Conservation (phyloP, 2,888 invertebrate genomes). For the Caradrina kadenii region DNA sequence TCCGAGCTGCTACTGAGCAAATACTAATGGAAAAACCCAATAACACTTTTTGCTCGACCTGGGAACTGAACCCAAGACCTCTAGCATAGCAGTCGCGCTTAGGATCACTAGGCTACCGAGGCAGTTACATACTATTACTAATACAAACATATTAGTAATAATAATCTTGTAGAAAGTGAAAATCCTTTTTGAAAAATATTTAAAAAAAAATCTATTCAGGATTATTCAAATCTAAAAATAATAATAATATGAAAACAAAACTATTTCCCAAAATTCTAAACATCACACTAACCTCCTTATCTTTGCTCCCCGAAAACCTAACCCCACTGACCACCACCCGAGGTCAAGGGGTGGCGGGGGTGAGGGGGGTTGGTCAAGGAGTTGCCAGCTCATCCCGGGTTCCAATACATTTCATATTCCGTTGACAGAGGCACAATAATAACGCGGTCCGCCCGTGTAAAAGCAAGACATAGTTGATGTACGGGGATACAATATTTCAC, state of each 20-base stretch:
- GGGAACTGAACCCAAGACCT: too few species aligned
- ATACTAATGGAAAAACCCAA: too few species aligned
- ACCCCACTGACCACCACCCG: constrained; percentile 80
- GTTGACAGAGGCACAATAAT: constrained; percentile 91
- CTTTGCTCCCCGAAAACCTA: constrained; percentile 60
- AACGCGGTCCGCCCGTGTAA: constrained; percentile 84
- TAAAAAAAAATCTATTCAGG: too few species aligned
- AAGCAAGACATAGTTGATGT: constrained; percentile 86
- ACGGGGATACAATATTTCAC: constrained; percentile 62
- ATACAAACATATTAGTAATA: too few species aligned
- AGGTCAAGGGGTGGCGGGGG: constrained; percentile 78
- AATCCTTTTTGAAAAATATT: too few species aligned
- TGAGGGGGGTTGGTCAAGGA: constrained; percentile 80
- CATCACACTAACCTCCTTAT: constrained; percentile 71
- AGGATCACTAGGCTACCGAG: too few species aligned
- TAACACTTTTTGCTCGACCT: too few species aligned
- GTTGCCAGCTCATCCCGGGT: constrained; percentile 86
- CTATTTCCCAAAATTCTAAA: constrained; percentile 21
- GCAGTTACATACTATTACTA: too few species aligned
- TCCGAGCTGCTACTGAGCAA: too few species aligned
- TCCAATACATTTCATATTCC: constrained; percentile 91
- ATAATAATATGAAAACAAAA: not conserved
- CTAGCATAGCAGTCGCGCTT: too few species aligned
- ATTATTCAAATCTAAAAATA: too few species aligned
- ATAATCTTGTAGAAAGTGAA: too few species aligned